phyloP scores from a whole-genome alignment of 2,888 invertebrate species.

The Eristalinus aeneus region DNA sequence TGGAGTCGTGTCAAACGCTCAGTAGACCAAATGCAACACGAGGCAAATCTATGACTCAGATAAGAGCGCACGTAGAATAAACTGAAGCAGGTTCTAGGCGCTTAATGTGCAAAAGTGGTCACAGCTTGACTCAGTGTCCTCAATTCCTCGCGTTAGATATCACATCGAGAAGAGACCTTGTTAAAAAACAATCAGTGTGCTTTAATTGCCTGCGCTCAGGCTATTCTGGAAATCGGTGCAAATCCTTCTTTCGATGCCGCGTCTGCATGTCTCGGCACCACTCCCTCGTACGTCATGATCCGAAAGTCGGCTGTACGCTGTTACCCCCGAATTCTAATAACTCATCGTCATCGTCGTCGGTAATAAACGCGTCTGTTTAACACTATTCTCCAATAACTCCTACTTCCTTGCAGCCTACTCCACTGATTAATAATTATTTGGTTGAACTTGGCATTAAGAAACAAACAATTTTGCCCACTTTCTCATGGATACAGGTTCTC shows the following conservation, averaged over 20 bases:
- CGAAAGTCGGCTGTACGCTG: not conserved
- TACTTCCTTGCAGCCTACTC: not conserved
- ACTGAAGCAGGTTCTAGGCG: no score
- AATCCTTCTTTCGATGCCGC: slow-evolving; percentile 8
- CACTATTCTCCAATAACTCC: not conserved
- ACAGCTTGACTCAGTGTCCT: not conserved
- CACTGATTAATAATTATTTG: slow-evolving; percentile 2
- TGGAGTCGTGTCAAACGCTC: slow-evolving; percentile 2
- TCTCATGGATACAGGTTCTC: no score
- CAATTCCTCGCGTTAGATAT: not conserved
- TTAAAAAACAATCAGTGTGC: not conserved
- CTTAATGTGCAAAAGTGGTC: not conserved
- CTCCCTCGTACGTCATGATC: not conserved
- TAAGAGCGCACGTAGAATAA: not conserved
- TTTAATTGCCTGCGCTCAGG: slow-evolving; percentile 14
- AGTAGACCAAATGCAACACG: not conserved
- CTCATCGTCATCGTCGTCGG: no score
- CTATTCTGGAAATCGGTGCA: not conserved
- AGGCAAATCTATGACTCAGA: not conserved
- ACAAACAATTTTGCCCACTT: no score
- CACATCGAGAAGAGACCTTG: not conserved
- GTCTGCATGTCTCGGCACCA: slow-evolving; percentile 7
- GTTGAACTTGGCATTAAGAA: no score
- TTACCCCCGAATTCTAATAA: no score
- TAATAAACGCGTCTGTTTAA: no score